Evolutionary conservation across 1,140 invertebrate species (phyloP).

Genomic region (Linepithema humile): DNA sequence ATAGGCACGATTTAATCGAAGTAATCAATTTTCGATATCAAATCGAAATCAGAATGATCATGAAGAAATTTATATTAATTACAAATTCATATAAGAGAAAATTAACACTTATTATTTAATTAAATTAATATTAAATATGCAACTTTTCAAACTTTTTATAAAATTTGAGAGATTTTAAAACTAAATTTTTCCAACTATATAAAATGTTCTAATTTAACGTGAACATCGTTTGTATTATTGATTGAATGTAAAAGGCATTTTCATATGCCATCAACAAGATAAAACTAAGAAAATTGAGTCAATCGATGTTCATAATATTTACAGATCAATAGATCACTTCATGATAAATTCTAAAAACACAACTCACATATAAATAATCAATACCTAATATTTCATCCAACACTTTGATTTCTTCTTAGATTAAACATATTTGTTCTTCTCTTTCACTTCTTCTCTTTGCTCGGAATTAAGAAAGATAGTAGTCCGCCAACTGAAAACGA

Average conservation of each 20-base stretch:
- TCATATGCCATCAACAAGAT: background rate
- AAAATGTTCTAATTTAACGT: no score
- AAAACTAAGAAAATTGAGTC: background rate
- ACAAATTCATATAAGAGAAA: no score
- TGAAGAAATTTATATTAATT: no score
- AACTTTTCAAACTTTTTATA: no score
- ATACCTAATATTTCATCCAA: background rate
- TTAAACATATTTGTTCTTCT: background rate
- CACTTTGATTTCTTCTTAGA: conserved; percentile 21
- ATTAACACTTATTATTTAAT: no score
- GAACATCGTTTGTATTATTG: no score
- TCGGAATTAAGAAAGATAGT: conserved; percentile 48
- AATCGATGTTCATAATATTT: conserved; percentile 19
- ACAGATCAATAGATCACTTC: background rate
- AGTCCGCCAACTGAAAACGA: conserved; percentile 62
- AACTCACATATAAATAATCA: background rate
- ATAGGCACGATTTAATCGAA: background rate
- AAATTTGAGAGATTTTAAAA: no score
- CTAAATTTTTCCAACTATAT: no score
- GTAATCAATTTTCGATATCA: background rate
- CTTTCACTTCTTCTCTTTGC: conserved; percentile 53
- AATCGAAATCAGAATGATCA: background rate
- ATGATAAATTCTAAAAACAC: background rate
- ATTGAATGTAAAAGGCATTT: background rate
- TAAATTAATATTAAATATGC: no score